A percentile compares a stretch with the other conserved stretches of the same genome.
Evolutionary conservation across 2,797 vertebrate genomes (phyloP).

Genomic region (Malurus splendens): DNA sequence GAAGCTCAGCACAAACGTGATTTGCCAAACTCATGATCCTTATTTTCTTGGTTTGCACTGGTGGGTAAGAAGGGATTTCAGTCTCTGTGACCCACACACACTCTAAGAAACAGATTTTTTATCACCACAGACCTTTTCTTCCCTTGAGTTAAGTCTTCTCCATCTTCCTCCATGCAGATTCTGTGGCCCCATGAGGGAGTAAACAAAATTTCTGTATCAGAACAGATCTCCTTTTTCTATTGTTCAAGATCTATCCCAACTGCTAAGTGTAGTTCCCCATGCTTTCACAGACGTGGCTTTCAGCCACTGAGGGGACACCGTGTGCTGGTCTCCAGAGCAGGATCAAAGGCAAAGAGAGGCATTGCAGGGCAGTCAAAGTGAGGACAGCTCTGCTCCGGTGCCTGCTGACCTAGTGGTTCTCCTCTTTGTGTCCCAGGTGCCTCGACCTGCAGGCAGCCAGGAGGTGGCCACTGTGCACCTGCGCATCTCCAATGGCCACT

Average conservation of each 20-base stretch:
- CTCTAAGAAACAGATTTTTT: background rate
- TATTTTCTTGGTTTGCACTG: background rate
- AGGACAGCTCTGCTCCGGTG: background rate
- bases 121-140: background rate
- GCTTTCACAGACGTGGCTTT: background rate
- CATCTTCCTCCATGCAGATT: background rate
- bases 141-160: background rate
- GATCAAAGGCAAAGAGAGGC: background rate
- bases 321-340: background rate
- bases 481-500: slow-evolving; percentile 4
- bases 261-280: fast-evolving
- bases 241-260: background rate
- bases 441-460: slow-evolving; percentile 29
- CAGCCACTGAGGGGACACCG: background rate
- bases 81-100: background rate
- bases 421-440: slow-evolving; percentile 32
- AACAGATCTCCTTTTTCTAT: background rate
- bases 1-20: background rate
- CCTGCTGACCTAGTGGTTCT: background rate
- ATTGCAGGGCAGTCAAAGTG: fast-evolving
- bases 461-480: slow-evolving; percentile 48
- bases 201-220: background rate
- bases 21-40: background rate
- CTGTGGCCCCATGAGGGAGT: background rate
- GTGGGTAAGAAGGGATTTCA: background rate